Conservation (phyloP, 1,140 invertebrate species). For the Cotesia typhae region DNA sequence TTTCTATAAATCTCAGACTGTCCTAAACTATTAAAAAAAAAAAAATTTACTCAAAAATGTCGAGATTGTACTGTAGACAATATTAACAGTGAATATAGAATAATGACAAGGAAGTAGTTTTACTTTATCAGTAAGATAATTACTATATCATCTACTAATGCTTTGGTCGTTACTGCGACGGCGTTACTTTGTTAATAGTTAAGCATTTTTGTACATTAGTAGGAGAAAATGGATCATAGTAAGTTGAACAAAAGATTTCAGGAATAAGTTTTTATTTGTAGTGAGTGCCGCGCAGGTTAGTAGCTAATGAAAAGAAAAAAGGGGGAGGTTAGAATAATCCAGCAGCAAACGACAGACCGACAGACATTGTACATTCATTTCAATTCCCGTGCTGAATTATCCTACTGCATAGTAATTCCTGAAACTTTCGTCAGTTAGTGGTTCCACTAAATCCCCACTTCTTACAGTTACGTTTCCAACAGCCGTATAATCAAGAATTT, state of each 20-base stretch:
- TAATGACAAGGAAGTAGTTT: no score
- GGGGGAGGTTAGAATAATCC: neutral
- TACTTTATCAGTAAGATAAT: no score
- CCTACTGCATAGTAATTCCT: constrained; percentile 37
- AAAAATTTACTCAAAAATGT: neutral
- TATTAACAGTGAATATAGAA: no score
- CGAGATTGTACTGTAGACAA: no score
- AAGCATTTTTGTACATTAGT: no score
- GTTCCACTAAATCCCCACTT: constrained; percentile 20
- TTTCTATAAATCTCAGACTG: neutral
- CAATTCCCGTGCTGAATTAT: constrained; percentile 26
- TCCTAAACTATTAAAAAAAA: neutral
- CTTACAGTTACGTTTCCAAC: constrained; percentile 20
- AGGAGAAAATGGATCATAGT: constrained; percentile 4
- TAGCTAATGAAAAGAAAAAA: neutral
- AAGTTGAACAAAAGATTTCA: constrained; percentile 46
- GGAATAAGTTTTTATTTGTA: constrained; percentile 40
- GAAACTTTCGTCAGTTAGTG: constrained; percentile 31
- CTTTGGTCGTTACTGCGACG: no score
- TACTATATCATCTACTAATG: no score
- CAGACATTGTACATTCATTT: constrained; percentile 22
- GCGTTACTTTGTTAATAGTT: no score
- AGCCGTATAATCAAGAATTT: constrained; percentile 14
- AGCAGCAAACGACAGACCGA: constrained; percentile 10
- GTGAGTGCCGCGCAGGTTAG: neutral